Evolutionary conservation across 2,797 vertebrate species (phyloP), one percentile per base, ranked within the genome.

Genomic region (Dryobates pubescens): DNA sequence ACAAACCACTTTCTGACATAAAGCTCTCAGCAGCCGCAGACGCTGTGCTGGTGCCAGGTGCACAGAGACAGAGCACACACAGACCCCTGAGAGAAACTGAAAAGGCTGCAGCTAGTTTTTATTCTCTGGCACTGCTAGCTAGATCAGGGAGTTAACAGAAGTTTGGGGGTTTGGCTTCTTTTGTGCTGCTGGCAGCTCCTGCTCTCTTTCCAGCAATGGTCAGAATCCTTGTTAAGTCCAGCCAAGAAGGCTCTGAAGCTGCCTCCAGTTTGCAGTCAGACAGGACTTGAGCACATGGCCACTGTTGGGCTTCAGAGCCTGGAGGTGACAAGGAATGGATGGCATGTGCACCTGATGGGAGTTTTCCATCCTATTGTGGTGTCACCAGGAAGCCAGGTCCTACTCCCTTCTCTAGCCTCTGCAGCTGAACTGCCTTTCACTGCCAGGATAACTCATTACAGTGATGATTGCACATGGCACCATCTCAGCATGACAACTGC

Each of bases 101-200:
- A 81, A 59, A 90, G 45, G 30, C 73, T 78, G 67, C 24, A 64
- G 59, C n/a, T 38, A 69, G 22, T 17, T 92, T 82, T 67, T 41
- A 73, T 83, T 87, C 70, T 47, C 79, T 94, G 90, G 79, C 82
- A 68, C 41, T n/a, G 10, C 4, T 29, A 62, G 45, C 36, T 64
- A 9, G n/a, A 38, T 24, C 0, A 0, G 18, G 23, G 24, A 83
- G 9, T 63, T 78, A 53, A 82, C 57, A 78, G 38, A 81, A 89
- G 30, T 83, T 91, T 45, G 57, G 14, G 2, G 0, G 3, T 78
- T 90, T 43, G 65, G 82, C 1, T 0, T 14, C 8, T 69, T 65
- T 74, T 72, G 75, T 69, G 57, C 64, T 85, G 51, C 65, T 93
- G 89, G 85, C 71, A 96, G 76, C 73, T 92, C 88, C 63, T 3